Evolutionary conservation across 2,888 invertebrate genomes (phyloP).

Genomic region (Lumbricus terrestris): DNA sequence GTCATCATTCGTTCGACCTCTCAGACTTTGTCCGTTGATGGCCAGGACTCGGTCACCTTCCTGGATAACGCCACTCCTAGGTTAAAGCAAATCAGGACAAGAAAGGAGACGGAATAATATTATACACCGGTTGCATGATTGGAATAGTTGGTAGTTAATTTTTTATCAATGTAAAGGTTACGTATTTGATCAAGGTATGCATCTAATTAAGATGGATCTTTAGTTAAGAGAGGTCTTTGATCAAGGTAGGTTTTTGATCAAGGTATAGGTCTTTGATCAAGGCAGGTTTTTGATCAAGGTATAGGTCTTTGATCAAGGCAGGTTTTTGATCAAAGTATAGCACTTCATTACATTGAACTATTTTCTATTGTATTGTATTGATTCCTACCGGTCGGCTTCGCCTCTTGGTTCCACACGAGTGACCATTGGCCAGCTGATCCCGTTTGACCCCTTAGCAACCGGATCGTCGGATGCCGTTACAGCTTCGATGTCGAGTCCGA

Average conservation of each 20-base stretch:
- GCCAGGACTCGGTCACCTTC: constrained; percentile 79
- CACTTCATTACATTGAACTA: neutral
- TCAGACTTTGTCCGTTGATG: constrained; percentile 74
- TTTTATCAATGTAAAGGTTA: too few relatives aligned
- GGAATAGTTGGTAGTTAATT: too few relatives aligned
- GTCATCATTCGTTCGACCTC: constrained; percentile 58
- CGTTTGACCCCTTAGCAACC: constrained; percentile 39
- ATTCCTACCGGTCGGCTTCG: constrained; percentile 65
- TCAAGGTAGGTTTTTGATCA: too few relatives aligned
- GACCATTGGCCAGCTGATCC: constrained; percentile 60
- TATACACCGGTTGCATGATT: too few relatives aligned
- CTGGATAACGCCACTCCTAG: constrained; percentile 63
- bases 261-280: too few relatives aligned
- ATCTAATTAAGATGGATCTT: too few relatives aligned
- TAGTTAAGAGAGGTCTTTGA: too few relatives aligned
- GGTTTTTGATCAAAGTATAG: too few relatives aligned
- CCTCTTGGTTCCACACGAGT: constrained; percentile 64
- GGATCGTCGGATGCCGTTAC: constrained; percentile 29
- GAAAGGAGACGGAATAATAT: neutral
- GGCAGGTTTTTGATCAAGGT: too few relatives aligned
- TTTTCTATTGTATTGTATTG: neutral
- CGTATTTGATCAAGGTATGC: too few relatives aligned
- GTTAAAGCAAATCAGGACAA: neutral
- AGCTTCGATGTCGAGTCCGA: constrained; percentile 64
- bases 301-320: too few relatives aligned